Evolutionary conservation across 2,797 vertebrate genomes (phyloP), one percentile per base, ranked within the genome.

Genomic region (Dermochelys coriacea): DNA sequence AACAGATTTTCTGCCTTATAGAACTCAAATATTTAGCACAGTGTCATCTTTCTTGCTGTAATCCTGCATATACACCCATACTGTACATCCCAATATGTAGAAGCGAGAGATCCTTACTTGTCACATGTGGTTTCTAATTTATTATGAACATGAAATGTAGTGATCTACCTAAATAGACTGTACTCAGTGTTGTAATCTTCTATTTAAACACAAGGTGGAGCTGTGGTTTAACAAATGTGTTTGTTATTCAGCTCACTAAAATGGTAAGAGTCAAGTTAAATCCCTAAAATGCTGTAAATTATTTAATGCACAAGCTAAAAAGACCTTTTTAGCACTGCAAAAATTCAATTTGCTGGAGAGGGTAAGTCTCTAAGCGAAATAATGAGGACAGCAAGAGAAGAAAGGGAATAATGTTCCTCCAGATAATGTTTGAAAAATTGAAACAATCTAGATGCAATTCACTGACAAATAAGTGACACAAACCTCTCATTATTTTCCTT

Each of bases 171-270:
- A 57, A 59, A 16, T 27, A 82, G 16, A 10, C 52, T 80, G 25
- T 29, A 41, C 15, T 51, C 6, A 23, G 25, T 19, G 52, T 61
- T 95, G 95, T 80, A 93, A 54, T 89, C 47, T 45, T 68, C 25
- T 4, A 57, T 47, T 87, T 31, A 3, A 45, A 94, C 98, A 95
- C 97, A 89, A 6, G 97, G 94, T 97, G 98, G 93, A 86, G 96
- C 91, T 95, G 92, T 86, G 49, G 91, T n/a, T 12, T 90, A 91
- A 95, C 54, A 86, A 75, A 41, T 2, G 14, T 29, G 25, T 29
- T 19, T 12, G 4, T 47, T 4, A 12, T 29, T 49, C 37, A 29
- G 50, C 64, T 45, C 27, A 2, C 41, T 15, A 55, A 68, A 59
- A 59, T 23, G 54, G 29, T 37, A 16, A 52, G 12, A 12, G 25